A percentile compares a stretch with the other conserved stretches of the same genome.
Conservation (phyloP, 1,140 invertebrate species). For the Coenobita brevimanus region DNA sequence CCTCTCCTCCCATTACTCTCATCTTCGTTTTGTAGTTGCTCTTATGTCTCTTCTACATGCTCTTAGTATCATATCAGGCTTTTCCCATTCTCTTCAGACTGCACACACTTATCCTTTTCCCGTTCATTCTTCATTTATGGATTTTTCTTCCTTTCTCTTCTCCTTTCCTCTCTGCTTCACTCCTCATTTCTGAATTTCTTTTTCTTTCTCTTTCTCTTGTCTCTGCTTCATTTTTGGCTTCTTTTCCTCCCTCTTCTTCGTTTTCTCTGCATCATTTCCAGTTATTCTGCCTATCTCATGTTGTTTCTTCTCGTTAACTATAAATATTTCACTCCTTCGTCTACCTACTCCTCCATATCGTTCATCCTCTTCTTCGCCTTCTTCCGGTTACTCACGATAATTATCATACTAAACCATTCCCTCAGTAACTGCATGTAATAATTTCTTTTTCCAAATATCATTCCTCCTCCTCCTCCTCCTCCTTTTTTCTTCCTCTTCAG, state of each 20-base stretch:
- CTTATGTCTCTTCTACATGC: too few relatives aligned
- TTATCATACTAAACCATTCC: not conserved
- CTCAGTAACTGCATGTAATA: too few relatives aligned
- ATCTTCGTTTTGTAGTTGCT: too few relatives aligned
- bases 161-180: not conserved
- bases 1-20: too few relatives aligned
- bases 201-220: not conserved
- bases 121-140: too few relatives aligned
- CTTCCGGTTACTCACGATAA: not conserved
- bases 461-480: not conserved
- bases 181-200: not conserved
- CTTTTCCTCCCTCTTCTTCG: not conserved
- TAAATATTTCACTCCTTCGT: not conserved
- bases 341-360: not conserved
- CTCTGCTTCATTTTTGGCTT: not conserved
- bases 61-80: too few relatives aligned
- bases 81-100: too few relatives aligned
- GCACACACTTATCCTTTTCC: too few relatives aligned
- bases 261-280: not conserved
- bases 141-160: not conserved
- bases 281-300: not conserved
- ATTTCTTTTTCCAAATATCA: not conserved
- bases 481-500: not conserved
- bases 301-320: not conserved
- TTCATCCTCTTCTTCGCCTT: not conserved